phyloP scores from a whole-genome alignment of 2,113 vertebrate genomes.

The Crotophaga sulcirostris region DNA sequence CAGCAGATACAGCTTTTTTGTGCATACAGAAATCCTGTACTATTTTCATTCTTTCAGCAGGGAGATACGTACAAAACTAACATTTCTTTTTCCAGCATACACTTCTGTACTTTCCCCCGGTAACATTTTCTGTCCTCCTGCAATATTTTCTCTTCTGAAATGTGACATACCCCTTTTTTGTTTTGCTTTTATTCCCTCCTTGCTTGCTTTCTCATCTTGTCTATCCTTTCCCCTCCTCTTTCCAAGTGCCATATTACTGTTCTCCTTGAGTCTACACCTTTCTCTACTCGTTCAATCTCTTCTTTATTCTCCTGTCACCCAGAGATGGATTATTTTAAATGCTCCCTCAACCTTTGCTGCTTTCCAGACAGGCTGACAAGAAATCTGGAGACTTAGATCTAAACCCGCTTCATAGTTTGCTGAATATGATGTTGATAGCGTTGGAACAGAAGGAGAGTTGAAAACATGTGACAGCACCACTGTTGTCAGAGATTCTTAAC shows the following conservation, averaged over 20 bases:
- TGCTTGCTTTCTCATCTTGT: neutral
- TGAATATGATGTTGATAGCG: neutral
- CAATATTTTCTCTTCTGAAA: neutral
- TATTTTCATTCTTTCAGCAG: neutral
- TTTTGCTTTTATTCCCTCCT: neutral
- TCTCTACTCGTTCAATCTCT: neutral
- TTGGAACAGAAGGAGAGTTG: neutral
- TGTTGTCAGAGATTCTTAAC: neutral
- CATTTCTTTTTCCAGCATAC: neutral
- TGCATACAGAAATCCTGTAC: neutral
- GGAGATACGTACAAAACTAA: neutral
- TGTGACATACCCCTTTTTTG: neutral
- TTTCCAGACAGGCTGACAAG: slow-evolving; percentile 41
- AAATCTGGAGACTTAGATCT: slow-evolving; percentile 36
- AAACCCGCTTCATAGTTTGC: slow-evolving; percentile 28
- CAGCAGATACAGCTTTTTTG: neutral
- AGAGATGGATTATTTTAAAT: slow-evolving; percentile 56
- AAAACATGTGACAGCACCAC: neutral
- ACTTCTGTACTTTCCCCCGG: neutral
- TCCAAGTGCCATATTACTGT: neutral
- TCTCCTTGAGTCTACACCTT: neutral
- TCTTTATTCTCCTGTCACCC: slow-evolving; percentile 47
- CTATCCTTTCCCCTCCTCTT: neutral
- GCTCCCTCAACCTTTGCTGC: slow-evolving; percentile 37
- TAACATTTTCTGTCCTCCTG: neutral